Base-by-base conservation (phyloP, 2,113 vertebrate genomes). In the Aptenodytes forsteri region DNA sequence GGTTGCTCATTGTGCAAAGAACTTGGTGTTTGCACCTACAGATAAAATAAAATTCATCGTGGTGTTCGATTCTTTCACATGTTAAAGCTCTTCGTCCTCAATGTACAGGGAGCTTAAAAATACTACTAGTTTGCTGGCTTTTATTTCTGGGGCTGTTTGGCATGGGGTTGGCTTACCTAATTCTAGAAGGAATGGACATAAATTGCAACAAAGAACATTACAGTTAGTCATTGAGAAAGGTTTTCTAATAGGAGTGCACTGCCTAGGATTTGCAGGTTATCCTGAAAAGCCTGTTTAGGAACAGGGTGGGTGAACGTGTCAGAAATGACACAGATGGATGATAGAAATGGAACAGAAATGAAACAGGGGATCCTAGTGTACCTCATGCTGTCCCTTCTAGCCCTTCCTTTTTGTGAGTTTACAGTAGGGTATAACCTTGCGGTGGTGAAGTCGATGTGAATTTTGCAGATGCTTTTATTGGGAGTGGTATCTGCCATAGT, bases 1-100 rank as follows among this genome's bases (percentile, higher is more conserved):
- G 97, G 82, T 66, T 97, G 98, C 69, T 98, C 98, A 49, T 87
- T 98, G 95, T 97, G 98, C 97, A 98, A 95, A 95, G 98, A 97
- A 70, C 97, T 97, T 76, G 98, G 91, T 46, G 96, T 96, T 95
- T 98, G 98, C 44, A 97, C 94, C 98, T 98, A 95, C 44, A 91
- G 82, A 93, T 54, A 80, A 97, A 97, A 97, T 62, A 89, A 92
- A 96, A 83, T 70, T 71, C 44, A 80, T 56, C 1, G 3, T 20
- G 38, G 82, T 55, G 70, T 80, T 95, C 3, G 30, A 81, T 79
- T 87, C 77, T 78, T 94, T 93, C 67, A 87, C 1, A 1, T 1
- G 6, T 71, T 81, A 93, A 77, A 84, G 79, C 10, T 93, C 59
- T 66, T 81, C 5, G 1, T 83, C 61, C 59, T 91, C 67, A 78